Percentiles rank a stretch among this genome's conserved stretches.
Evolutionary conservation across 2,888 invertebrate genomes (phyloP).

Genomic region (Meiosimyza platycephala): DNA sequence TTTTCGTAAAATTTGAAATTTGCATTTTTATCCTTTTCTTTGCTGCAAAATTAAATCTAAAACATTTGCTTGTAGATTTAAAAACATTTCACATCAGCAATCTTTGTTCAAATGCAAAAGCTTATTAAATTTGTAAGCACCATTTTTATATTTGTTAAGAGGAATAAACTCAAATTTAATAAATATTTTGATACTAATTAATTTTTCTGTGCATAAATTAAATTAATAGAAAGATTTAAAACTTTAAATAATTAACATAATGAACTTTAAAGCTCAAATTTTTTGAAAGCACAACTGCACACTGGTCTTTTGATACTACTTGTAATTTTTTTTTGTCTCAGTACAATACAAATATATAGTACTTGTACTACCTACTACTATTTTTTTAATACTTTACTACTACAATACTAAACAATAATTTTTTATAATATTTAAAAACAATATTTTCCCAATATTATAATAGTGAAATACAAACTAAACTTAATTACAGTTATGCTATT

Average conservation of each 20-base stretch:
- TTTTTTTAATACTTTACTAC: constrained; percentile 32
- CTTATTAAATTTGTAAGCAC: not conserved
- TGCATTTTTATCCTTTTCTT: too few relatives aligned
- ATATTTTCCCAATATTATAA: constrained; percentile 35
- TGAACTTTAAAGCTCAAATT: not conserved
- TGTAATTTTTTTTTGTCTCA: constrained; percentile 55
- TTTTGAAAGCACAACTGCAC: constrained; percentile 1
- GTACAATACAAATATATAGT: constrained; percentile 38
- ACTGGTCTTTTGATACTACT: constrained; percentile 59
- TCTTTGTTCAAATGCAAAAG: constrained; percentile 14
- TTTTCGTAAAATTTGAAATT: too few relatives aligned
- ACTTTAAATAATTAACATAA: not conserved
- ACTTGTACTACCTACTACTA: constrained; percentile 40
- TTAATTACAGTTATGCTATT: constrained; percentile 33
- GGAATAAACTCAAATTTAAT: too few relatives aligned
- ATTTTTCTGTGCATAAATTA: too few relatives aligned
- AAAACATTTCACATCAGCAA: not conserved
- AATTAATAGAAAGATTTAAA: not conserved
- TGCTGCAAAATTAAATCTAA: constrained; percentile 17
- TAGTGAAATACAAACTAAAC: constrained; percentile 38
- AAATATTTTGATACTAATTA: too few relatives aligned
- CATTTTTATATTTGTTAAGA: too few relatives aligned
- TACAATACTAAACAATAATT: constrained; percentile 51
- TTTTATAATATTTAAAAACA: constrained; percentile 34
- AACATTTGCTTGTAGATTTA: not conserved